These are phyloP conservation scores for Capreolus pygargus DNA, from an alignment of 2,113 vertebrate species.

Conservation along the genomic window DNA sequence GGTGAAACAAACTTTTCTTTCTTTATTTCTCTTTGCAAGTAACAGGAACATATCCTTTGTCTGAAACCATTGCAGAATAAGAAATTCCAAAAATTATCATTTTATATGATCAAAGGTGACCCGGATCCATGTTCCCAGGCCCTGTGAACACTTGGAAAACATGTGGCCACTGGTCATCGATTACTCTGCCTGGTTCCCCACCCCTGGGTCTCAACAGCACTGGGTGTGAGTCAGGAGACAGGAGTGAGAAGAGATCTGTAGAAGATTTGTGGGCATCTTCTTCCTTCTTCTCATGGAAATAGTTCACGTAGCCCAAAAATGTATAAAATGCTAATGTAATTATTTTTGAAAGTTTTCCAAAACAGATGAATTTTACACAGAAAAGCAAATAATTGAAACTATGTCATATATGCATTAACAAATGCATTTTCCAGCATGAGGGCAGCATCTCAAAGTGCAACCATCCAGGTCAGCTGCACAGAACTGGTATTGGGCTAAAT, in stretches of 20 bases:
- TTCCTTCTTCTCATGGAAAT: not conserved
- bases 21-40: not conserved
- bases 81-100: constrained; percentile 15
- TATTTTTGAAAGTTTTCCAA: not conserved
- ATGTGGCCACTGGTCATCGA: not conserved
- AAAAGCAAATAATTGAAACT: not conserved
- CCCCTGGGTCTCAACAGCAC: not conserved
- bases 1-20: not conserved
- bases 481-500: not conserved
- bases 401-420: not conserved
- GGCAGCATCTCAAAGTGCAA: not conserved
- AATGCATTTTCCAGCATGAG: not conserved
- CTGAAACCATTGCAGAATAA: constrained; percentile 28
- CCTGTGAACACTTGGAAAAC: not conserved
- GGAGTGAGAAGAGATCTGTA: not conserved
- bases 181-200: not conserved
- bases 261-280: not conserved
- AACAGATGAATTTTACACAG: constrained; percentile 4
- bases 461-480: not conserved
- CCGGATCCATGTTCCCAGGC: constrained; percentile 16
- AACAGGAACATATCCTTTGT: not conserved
- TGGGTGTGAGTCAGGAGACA: not conserved
- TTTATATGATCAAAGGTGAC: constrained; percentile 36
- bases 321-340: not conserved
- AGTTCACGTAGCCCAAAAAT: not conserved